A percentile compares a stretch with the other conserved stretches of the same genome.
Conservation (phyloP, 2,113 vertebrate genomes). For the Gymnorhina tibicen region DNA sequence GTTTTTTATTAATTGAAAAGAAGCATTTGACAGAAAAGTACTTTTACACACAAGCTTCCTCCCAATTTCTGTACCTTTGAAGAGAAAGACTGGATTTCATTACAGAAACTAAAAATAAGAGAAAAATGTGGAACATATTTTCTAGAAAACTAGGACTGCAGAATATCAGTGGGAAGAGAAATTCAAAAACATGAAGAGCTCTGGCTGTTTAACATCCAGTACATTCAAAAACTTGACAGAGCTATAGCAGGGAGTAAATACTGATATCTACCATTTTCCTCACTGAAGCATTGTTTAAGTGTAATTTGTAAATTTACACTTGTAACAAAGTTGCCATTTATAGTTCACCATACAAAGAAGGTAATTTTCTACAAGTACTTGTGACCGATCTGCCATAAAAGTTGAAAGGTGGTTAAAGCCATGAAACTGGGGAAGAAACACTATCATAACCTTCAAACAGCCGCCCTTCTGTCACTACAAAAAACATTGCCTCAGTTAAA, state of each 20-base stretch:
- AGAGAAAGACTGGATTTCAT: not conserved
- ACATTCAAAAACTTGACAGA: not conserved
- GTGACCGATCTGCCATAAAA: not conserved
- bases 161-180: not conserved
- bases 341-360: not conserved
- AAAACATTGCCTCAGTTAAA: not conserved
- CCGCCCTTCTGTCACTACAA: not conserved
- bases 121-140: not conserved
- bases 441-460: not conserved
- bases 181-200: not conserved
- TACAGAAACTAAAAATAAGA: conserved; percentile 26
- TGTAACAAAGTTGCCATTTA: not conserved
- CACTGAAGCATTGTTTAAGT: not conserved
- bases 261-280: not conserved
- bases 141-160: not conserved
- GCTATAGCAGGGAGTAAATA: not conserved
- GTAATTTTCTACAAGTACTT: conserved; percentile 22
- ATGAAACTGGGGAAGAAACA: not conserved
- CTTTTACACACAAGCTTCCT: not conserved
- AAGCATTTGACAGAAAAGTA: not conserved
- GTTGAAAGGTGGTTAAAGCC: conserved; percentile 14
- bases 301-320: conserved; percentile 16
- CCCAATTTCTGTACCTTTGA: not conserved
- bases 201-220: not conserved
- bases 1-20: not conserved